phyloP scores from a whole-genome alignment of 2,113 vertebrate genomes.

The Tenebrosternarchus preto region DNA sequence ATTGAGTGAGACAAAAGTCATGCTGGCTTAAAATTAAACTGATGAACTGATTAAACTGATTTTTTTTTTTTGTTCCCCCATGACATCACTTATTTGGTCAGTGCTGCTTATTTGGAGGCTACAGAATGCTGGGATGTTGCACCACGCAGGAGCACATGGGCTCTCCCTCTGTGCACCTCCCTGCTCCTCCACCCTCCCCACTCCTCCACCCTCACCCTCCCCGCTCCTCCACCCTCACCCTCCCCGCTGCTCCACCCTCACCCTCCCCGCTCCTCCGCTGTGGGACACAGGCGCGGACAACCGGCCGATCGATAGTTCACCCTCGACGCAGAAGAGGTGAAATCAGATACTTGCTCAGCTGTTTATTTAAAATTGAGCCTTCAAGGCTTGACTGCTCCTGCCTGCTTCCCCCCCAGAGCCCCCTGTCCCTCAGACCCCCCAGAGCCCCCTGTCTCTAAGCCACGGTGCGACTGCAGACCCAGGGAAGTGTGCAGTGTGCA shows the following conservation, averaged over 20 bases:
- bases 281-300: background rate
- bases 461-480: background rate
- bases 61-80: no score
- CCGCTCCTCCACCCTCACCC: background rate
- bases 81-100: no score
- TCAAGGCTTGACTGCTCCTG: background rate
- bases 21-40: constrained; percentile 3
- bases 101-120: no score
- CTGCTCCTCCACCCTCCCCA: background rate
- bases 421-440: background rate
- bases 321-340: constrained; percentile 14
- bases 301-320: constrained; percentile 23
- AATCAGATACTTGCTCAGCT: constrained; percentile 23
- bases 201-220: background rate
- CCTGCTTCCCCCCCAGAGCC: background rate
- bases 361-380: constrained; percentile 25
- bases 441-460: background rate
- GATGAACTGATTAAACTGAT: constrained; percentile 15
- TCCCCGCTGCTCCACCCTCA: background rate
- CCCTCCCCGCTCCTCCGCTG: no score
- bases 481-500: background rate
- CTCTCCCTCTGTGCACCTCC: constrained; percentile 1
- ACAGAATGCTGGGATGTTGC: background rate
- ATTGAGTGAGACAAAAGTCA: background rate
- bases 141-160: background rate